Evolutionary conservation across 2,888 invertebrate species (phyloP).

Genomic region (Eupithecia tripunctaria): DNA sequence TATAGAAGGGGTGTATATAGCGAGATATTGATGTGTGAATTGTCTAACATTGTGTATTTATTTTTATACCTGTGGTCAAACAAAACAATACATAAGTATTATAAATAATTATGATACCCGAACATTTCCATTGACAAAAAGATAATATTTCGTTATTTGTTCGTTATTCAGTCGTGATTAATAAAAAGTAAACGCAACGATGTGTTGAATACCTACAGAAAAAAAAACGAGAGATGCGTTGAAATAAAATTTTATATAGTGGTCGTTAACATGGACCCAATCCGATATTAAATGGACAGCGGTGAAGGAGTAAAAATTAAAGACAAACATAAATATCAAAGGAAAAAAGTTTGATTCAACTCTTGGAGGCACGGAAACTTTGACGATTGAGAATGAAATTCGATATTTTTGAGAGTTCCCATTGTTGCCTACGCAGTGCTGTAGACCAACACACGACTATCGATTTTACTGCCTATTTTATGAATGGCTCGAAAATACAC

Average conservation of each 20-base stretch:
- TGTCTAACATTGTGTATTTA: no score
- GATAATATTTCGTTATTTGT: constrained; percentile 45
- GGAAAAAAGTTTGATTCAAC: constrained; percentile 75
- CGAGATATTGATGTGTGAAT: no score
- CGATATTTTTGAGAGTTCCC: constrained; percentile 73
- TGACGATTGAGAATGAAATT: constrained; percentile 77
- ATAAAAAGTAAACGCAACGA: constrained; percentile 78
- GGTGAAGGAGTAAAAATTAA: constrained; percentile 81
- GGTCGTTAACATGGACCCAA: constrained; percentile 80
- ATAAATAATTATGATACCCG: background rate
- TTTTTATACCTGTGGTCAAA: background rate
- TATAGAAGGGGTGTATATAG: no score
- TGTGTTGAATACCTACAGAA: constrained; percentile 72
- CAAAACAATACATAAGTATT: background rate
- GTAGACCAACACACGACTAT: constrained; percentile 59
- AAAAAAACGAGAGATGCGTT: constrained; percentile 70
- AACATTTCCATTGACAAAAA: constrained; percentile 35
- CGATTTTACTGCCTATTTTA: constrained; percentile 68
- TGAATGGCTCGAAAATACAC: constrained; percentile 63
- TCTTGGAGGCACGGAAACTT: constrained; percentile 57
- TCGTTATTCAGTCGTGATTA: constrained; percentile 64
- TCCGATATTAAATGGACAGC: constrained; percentile 81
- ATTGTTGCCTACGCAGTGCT: constrained; percentile 66
- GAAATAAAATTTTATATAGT: constrained; percentile 83
- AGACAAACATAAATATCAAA: constrained; percentile 80